These are phyloP conservation scores for Masnerella sp. DNA, from an alignment of 2,888 invertebrate genomes.

Conservation along the genomic window DNA sequence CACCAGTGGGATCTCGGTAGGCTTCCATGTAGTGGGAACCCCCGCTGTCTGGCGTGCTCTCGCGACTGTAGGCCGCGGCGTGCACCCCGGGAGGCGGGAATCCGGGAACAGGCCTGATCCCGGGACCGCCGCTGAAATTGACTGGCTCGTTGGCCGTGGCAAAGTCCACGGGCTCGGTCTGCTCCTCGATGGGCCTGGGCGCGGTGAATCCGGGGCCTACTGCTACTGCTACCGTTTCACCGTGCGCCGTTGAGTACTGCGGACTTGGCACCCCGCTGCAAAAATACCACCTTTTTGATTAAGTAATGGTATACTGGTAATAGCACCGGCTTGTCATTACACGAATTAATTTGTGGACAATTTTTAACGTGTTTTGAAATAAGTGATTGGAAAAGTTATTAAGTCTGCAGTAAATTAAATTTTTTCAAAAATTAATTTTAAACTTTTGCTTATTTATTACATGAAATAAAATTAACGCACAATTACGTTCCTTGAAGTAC, in stretches of 20 bases:
- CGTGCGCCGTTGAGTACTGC: slow-evolving; percentile 79
- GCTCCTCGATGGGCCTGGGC: slow-evolving; percentile 81
- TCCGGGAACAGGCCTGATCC: slow-evolving; percentile 80
- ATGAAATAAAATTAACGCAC: no score
- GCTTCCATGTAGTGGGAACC: slow-evolving; percentile 93
- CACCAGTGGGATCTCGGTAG: slow-evolving; percentile 91
- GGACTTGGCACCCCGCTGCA: slow-evolving; percentile 80
- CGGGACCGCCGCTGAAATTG: slow-evolving; percentile 80
- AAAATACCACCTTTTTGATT: slow-evolving; percentile 7
- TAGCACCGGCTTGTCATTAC: no score
- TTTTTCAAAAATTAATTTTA: no score
- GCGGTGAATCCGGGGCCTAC: slow-evolving; percentile 80
- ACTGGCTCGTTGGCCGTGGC: slow-evolving; percentile 83
- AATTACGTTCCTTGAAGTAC: no score
- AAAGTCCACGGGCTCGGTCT: slow-evolving; percentile 86
- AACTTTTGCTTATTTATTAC: no score
- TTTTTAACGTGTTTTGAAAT: no score
- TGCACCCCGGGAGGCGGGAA: slow-evolving; percentile 82
- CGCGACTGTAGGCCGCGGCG: slow-evolving; percentile 84
- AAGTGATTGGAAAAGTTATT: no score
- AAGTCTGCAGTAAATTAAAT: no score
- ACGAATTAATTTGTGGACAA: no score
- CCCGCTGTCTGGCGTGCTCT: slow-evolving; percentile 93
- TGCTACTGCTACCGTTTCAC: slow-evolving; percentile 78
- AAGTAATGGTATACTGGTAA: neutral